Evolutionary conservation across 2,888 invertebrate genomes (phyloP).

Genomic region (Cataglyphis altisquamis): DNA sequence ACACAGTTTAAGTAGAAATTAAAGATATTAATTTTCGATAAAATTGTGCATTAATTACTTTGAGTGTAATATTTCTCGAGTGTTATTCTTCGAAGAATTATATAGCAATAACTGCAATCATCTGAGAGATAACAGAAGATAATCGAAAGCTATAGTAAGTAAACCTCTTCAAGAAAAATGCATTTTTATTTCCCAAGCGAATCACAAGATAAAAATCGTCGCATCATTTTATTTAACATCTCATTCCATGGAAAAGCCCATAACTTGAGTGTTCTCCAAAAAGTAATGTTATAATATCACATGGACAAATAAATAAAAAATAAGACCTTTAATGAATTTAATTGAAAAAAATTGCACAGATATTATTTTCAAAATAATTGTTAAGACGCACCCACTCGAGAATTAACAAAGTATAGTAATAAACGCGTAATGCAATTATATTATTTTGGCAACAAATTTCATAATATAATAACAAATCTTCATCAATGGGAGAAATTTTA

Average conservation of each 20-base stretch:
- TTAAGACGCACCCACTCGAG: neutral
- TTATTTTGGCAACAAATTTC: neutral
- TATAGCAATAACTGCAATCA: neutral
- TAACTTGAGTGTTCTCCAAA: neutral
- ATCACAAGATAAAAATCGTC: neutral
- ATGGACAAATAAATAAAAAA: neutral
- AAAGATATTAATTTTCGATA: neutral
- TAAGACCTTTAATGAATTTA: neutral
- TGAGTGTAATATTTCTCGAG: neutral
- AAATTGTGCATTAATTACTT: neutral
- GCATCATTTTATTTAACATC: neutral
- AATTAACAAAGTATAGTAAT: neutral
- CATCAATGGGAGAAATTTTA: neutral
- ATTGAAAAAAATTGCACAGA: neutral
- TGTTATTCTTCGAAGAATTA: neutral
- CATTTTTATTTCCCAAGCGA: neutral
- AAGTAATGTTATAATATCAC: neutral
- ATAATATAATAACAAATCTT: no score
- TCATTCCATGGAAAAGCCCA: neutral
- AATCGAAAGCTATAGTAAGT: neutral
- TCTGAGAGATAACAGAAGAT: constrained; percentile 14
- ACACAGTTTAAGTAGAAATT: neutral
- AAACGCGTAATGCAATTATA: neutral
- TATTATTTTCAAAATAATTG: neutral
- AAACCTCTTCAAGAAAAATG: neutral